Evolutionary conservation across 2,888 invertebrate genomes (phyloP).

Genomic region (Harpalus rubripes): DNA sequence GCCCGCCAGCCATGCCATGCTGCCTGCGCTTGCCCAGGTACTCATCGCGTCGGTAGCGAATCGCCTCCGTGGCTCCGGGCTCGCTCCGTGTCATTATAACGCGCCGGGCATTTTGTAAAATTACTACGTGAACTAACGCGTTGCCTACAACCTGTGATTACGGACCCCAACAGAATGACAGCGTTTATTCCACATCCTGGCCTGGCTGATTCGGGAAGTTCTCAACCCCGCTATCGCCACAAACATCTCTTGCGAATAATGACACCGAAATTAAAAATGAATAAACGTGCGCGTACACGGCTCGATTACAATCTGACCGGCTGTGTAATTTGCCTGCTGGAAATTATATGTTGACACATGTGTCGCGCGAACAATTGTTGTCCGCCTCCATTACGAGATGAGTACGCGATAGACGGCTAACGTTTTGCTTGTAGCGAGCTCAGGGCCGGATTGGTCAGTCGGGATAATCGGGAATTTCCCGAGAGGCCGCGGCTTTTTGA

Average conservation of each 20-base stretch:
- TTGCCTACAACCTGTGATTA: constrained; percentile 42
- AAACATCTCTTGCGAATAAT: constrained; percentile 64
- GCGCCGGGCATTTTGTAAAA: constrained; percentile 65
- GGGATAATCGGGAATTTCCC: too few relatives aligned
- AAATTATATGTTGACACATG: constrained; percentile 67
- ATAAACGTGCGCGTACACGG: constrained; percentile 64
- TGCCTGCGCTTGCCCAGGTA: constrained; percentile 50
- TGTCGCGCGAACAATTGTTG: constrained; percentile 62
- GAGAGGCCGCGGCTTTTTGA: too few relatives aligned
- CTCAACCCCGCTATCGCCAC: constrained; percentile 53
- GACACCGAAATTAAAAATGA: constrained; percentile 67
- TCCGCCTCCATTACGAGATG: constrained; percentile 59
- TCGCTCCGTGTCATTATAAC: constrained; percentile 60
- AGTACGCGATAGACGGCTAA: constrained; percentile 46
- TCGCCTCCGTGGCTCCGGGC: constrained; percentile 40
- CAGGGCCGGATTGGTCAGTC: too few relatives aligned
- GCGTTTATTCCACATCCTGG: constrained; percentile 64
- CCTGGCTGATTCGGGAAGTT: constrained; percentile 46
- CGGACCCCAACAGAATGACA: constrained; percentile 56
- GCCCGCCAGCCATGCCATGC: constrained; percentile 12
- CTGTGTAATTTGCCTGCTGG: constrained; percentile 62
- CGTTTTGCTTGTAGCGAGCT: constrained; percentile 43
- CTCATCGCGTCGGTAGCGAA: constrained; percentile 39
- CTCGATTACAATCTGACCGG: constrained; percentile 63
- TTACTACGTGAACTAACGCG: constrained; percentile 60